These are phyloP conservation scores for Xiphydria camelus DNA, from an alignment of 2,888 invertebrate species.

Conservation along the genomic window DNA sequence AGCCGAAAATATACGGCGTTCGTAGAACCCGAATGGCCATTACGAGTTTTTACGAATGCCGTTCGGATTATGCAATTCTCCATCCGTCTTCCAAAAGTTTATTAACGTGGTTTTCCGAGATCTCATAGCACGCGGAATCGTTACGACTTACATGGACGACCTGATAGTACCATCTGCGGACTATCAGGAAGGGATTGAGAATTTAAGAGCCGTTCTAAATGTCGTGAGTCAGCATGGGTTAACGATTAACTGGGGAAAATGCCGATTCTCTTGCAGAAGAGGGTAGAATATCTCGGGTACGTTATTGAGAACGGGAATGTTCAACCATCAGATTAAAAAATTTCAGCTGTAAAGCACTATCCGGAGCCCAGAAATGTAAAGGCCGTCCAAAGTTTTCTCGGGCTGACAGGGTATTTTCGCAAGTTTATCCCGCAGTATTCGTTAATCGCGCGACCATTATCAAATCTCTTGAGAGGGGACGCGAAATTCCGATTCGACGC, in stretches of 20 bases:
- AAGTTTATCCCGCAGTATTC: constrained; percentile 25
- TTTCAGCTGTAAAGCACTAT: constrained; percentile 22
- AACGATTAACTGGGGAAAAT: constrained; percentile 29
- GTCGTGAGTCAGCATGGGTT: constrained; percentile 21
- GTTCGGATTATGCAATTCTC: no score
- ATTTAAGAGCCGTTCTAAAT: constrained; percentile 19
- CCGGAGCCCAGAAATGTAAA: constrained; percentile 15
- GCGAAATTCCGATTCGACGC: constrained; percentile 17
- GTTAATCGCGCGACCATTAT: constrained; percentile 17
- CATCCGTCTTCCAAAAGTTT: no score
- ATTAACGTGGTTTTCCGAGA: no score
- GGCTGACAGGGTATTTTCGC: constrained; percentile 23
- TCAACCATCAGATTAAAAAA: constrained; percentile 22
- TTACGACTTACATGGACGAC: no score
- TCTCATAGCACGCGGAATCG: no score
- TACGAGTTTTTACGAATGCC: no score
- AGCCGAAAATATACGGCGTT: no score
- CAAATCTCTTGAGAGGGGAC: constrained; percentile 15
- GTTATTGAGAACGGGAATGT: constrained; percentile 17
- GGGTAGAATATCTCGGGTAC: constrained; percentile 27
- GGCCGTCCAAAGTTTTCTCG: constrained; percentile 24
- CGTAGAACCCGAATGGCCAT: no score
- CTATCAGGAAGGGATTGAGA: constrained; percentile 11
- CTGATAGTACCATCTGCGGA: no score
- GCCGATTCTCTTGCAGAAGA: constrained; percentile 19